These are phyloP conservation scores for Oryzias celebensis DNA, from an alignment of 2,113 vertebrate genomes.

Conservation along the genomic window DNA sequence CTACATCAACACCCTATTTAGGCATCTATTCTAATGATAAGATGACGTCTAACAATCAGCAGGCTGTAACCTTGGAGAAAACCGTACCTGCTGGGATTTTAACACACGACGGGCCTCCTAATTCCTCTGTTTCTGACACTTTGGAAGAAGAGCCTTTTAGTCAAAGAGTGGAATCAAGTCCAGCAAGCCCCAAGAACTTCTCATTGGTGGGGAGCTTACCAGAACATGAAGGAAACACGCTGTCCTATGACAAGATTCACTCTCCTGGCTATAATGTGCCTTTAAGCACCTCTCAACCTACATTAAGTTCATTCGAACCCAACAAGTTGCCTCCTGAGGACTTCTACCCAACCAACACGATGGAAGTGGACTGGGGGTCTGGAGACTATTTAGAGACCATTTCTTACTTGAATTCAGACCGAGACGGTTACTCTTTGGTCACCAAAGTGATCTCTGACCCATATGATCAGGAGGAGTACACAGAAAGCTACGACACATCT, in stretches of 20 bases:
- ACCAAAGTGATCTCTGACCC: conserved; percentile 73
- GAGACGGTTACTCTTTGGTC: conserved; percentile 62
- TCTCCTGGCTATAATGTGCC: conserved; percentile 72
- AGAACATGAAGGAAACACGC: conserved; percentile 24
- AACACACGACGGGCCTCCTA: conserved; percentile 20
- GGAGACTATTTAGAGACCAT: conserved; percentile 85
- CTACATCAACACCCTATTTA: conserved; percentile 19
- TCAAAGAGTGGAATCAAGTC: conserved; percentile 14
- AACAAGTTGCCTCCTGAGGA: conserved; percentile 71
- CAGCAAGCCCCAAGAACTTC: conserved; percentile 41
- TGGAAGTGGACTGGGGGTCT: conserved; percentile 83
- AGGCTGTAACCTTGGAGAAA: conserved; percentile 14
- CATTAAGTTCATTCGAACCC: conserved; percentile 69
- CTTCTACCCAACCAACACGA: conserved; percentile 70
- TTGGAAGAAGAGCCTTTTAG: conserved; percentile 22
- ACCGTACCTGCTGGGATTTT: conserved; percentile 13
- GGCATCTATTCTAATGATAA: conserved; percentile 18
- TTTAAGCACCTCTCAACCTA: conserved; percentile 61
- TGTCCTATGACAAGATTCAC: conserved; percentile 41
- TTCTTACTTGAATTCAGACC: conserved; percentile 69
- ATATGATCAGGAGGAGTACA: conserved; percentile 81
- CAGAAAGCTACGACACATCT: conserved; percentile 82
- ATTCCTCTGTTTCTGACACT: conserved; percentile 28
- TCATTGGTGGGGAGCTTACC: conserved; percentile 39
- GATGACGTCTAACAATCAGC: conserved; percentile 9